A percentile compares a stretch with the other conserved stretches of the same genome.
These are phyloP conservation scores for Exephanes ischioxanthus DNA, from an alignment of 2,888 invertebrate species.

Conservation along the genomic window DNA sequence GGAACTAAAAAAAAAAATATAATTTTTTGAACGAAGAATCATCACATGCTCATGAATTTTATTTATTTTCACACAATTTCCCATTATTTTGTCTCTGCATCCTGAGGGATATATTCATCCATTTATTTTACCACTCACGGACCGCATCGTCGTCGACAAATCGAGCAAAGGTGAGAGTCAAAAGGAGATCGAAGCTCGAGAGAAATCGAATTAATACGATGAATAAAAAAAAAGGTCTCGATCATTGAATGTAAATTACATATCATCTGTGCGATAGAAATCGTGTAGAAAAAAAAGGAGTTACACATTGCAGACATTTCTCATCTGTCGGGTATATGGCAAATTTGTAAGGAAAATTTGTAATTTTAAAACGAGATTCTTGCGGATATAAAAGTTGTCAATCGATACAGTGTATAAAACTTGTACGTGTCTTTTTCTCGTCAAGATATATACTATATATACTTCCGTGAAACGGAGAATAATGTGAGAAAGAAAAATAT, in stretches of 20 bases:
- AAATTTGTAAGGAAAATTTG: conserved; percentile 44
- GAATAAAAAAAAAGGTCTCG: not conserved
- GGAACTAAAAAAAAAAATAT: conserved; percentile 82
- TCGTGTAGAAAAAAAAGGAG: conserved; percentile 1
- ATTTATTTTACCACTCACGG: conserved; percentile 7
- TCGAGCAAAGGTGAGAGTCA: conserved; percentile 18
- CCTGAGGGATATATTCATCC: conserved; percentile 1
- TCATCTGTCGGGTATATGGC: conserved; percentile 38
- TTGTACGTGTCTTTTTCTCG: conserved; percentile 49
- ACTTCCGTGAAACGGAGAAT: conserved; percentile 31
- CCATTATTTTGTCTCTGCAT: conserved; percentile 26
- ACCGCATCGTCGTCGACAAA: conserved; percentile 18
- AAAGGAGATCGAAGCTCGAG: conserved; percentile 7
- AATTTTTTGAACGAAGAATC: conserved; percentile 83
- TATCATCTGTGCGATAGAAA: conserved; percentile 28
- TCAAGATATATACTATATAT: conserved; percentile 26
- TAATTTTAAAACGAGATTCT: conserved; percentile 43
- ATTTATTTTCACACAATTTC: conserved; percentile 50
- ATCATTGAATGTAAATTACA: conserved; percentile 22
- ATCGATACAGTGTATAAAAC: conserved; percentile 53
- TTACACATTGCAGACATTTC: conserved; percentile 10
- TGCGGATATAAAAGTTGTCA: conserved; percentile 27
- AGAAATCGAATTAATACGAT: conserved; percentile 15
- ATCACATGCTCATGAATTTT: conserved; percentile 65
- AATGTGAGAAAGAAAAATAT: not conserved